These are phyloP conservation scores for Lucifuga dentata DNA, from an alignment of 2,113 vertebrate species.

Conservation along the genomic window DNA sequence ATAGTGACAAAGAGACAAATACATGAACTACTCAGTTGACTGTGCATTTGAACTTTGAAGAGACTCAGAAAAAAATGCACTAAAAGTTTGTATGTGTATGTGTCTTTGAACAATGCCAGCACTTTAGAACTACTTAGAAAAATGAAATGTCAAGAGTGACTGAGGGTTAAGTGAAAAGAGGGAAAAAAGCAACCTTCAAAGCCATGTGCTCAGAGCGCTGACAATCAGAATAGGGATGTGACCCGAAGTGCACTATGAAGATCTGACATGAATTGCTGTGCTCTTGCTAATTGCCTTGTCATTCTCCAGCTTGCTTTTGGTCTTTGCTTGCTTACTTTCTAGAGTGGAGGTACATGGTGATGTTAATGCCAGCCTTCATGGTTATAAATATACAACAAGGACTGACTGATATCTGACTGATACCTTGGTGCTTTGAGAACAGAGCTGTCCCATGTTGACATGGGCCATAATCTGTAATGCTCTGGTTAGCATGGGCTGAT, in stretches of 20 bases:
- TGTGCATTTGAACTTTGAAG: slow-evolving; percentile 66
- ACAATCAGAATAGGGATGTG: slow-evolving; percentile 82
- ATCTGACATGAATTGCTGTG: slow-evolving; percentile 71
- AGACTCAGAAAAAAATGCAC: slow-evolving; percentile 73
- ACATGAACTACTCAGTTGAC: slow-evolving; percentile 62
- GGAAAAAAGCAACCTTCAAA: slow-evolving; percentile 71
- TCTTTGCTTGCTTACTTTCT: slow-evolving; percentile 70
- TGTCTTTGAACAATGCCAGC: slow-evolving; percentile 79
- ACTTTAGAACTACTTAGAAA: slow-evolving; percentile 79
- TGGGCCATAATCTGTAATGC: slow-evolving; percentile 61
- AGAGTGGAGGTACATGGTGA: slow-evolving; percentile 47
- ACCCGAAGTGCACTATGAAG: slow-evolving; percentile 78
- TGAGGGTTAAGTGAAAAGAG: slow-evolving; percentile 43
- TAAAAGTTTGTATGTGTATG: slow-evolving; percentile 68
- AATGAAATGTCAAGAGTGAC: slow-evolving; percentile 40
- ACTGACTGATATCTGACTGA: slow-evolving; percentile 56
- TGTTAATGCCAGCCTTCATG: slow-evolving; percentile 62
- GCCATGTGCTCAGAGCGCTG: slow-evolving; percentile 84
- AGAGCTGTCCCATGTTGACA: slow-evolving; percentile 61
- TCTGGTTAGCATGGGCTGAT: slow-evolving; percentile 50
- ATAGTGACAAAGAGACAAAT: slow-evolving; percentile 48
- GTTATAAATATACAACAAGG: slow-evolving; percentile 61
- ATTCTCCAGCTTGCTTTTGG: slow-evolving; percentile 73
- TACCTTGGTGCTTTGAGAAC: slow-evolving; percentile 74
- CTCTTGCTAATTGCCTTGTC: slow-evolving; percentile 75